Evolutionary conservation across 1,140 invertebrate species (phyloP), one percentile per base, ranked within the genome.

Genomic region (Drosophila pseudoananassae): DNA sequence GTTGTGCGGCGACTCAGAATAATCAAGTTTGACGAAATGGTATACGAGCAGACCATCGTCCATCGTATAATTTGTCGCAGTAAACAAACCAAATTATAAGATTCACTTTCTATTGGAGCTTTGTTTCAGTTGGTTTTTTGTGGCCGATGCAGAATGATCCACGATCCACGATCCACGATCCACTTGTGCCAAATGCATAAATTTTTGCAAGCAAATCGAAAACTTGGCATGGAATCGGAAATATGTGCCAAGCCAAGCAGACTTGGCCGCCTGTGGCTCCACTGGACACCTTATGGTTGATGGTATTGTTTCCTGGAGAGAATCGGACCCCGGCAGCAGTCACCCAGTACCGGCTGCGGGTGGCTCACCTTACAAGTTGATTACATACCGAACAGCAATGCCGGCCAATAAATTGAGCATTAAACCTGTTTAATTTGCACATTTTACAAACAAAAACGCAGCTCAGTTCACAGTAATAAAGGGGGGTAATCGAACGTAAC

Each of bases 141-240:
- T 31, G 29, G 51, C 20, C 23, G 20, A 61, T 51, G 31, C 15
- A 65, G 47, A 57, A 57, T 43, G n/a, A 46, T 29, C 47, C 43
- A 54, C 50, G 23, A 25, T 1, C 4, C 1, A 2, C 23, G 23
- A 29, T 29, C 6, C 5, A 3, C 31, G 50, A 49, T 63, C 36
- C 68, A 72, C 66, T 64, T 74, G 71, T 56, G 71, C 59, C 52
- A 52, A 66, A 75, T 75, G 52, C 71, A 75, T 75, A 68, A 52
- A 75, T 43, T 65, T 43, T 49, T 33, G 58, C 70, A 31, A 74
- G 29, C 57, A 8, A 64, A 64, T 36, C 59, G 33, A 75, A 46
- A 65, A 56, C 40, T 64, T 74, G 71, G 70, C 51, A 51, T 14
- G 51, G 45, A 31, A 50, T 23, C 12, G 49, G 23, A 47, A 49